These are phyloP conservation scores for Timema cristinae DNA, from an alignment of 2,888 invertebrate genomes.

Conservation along the genomic window DNA sequence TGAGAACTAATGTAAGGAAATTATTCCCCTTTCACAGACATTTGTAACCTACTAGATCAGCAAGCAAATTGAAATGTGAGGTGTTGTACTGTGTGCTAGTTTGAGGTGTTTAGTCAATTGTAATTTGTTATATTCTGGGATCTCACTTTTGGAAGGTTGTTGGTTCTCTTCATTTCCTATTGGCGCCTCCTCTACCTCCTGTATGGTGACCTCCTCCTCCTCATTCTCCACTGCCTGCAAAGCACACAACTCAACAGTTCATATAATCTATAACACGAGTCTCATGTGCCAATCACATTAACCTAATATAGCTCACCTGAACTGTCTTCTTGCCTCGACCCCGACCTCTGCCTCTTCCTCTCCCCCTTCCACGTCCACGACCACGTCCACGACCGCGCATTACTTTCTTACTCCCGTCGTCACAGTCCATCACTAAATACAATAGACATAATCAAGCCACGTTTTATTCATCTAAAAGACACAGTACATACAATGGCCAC, in stretches of 20 bases:
- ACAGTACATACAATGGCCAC: too few relatives aligned
- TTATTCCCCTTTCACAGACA: too few relatives aligned
- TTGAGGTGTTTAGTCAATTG: background rate
- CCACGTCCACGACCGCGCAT: slow-evolving; percentile 47
- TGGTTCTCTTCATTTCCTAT: slow-evolving; percentile 49
- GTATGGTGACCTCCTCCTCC: slow-evolving; percentile 44
- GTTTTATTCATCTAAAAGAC: too few relatives aligned
- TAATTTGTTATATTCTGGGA: background rate
- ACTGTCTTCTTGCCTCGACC: slow-evolving; percentile 55
- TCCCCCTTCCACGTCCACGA: slow-evolving; percentile 70
- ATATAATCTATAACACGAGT: slow-evolving; percentile 12
- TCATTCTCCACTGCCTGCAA: slow-evolving; percentile 48
- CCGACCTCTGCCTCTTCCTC: slow-evolving; percentile 64
- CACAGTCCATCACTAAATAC: slow-evolving; percentile 5
- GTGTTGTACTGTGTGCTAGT: too few relatives aligned
- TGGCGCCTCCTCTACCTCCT: slow-evolving; percentile 47
- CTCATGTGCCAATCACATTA: background rate
- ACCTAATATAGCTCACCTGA: slow-evolving; percentile 20
- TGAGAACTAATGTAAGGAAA: too few relatives aligned
- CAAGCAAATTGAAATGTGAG: too few relatives aligned
- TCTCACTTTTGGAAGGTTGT: slow-evolving; percentile 52
- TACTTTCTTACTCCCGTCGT: background rate
- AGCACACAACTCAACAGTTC: background rate
- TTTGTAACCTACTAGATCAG: too few relatives aligned
- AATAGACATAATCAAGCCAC: too few relatives aligned